Conservation (phyloP, 2,797 vertebrate species). For the Silurus lanzhouensis region DNA sequence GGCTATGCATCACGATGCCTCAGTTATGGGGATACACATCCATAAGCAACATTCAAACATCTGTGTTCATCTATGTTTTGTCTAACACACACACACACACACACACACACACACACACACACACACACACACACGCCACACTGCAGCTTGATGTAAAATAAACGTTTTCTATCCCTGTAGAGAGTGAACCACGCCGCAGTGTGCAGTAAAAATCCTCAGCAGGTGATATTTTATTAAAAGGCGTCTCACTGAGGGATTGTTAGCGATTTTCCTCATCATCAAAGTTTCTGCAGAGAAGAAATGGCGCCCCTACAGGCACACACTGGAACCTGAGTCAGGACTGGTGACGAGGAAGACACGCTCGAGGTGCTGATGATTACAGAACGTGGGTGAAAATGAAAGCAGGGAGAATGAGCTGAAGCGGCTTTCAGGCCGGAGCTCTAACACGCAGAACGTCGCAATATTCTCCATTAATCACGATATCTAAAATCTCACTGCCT, state of each 20-base stretch:
- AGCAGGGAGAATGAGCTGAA: neutral
- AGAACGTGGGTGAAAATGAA: neutral
- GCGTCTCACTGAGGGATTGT: neutral
- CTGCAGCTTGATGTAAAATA: conserved; percentile 1
- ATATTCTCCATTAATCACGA: no score
- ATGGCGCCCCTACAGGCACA: conserved; percentile 35
- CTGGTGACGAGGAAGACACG: neutral
- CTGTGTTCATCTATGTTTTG: neutral
- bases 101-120: neutral
- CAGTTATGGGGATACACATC: neutral
- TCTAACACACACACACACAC: no score
- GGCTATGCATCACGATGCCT: no score
- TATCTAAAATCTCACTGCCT: neutral
- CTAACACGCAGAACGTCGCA: neutral
- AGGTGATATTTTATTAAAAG: conserved; percentile 40
- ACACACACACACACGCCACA: neutral
- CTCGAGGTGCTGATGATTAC: neutral
- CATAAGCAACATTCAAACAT: neutral
- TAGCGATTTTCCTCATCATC: neutral
- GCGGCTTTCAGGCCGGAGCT: neutral
- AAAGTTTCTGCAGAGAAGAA: neutral
- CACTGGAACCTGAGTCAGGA: neutral
- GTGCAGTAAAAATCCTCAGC: conserved; percentile 32
- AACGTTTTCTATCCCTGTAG: neutral
- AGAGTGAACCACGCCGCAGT: conserved; percentile 19